Base-by-base conservation (phyloP, 2,888 invertebrate genomes). In the Arctia plantaginis region DNA sequence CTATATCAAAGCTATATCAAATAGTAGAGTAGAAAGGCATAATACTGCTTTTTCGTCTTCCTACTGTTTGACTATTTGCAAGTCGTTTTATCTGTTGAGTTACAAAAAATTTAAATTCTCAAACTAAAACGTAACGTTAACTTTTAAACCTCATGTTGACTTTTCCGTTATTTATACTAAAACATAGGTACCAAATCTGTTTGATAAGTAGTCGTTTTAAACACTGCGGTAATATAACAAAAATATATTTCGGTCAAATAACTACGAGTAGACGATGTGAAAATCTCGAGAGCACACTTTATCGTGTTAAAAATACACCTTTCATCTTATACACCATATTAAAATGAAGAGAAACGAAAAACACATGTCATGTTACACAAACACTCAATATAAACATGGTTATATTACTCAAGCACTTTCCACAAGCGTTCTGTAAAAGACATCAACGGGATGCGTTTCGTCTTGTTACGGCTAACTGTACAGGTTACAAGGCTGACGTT, bases 371-470 rank as follows among this genome's bases (percentile, higher is more conserved):
- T 86, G 80, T 80, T 80, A 87, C 85, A 87, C 85, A 91, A 91
- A 91, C 88, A 88, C 82, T 85, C 85, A 89, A 86, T 88, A 87
- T 90, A 87, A 89, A 91, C 88, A 90, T 87, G 89, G 85, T 89
- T 89, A 89, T 90, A 89, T 89, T 89, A 89, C 88, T 85, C 82
- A 87, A 90, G 89, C 90, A 92, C 93, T 93, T 94, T 93, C 93
- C 91, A 93, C 93, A 92, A 91, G 90, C 88, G 92, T 91, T 89
- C 90, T 93, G 93, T 90, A 93, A 94, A 95, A 94, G 93, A 95
- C 94, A 93, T 95, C 94, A 95, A 95, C 95, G 95, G 89, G 93
- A 90, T 91, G 88, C 88, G 85, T 84, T 83, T 80, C 82, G 77
- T 75, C 78, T 70, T 75, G 80, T 77, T 81, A 74, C 81, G 77